Base-by-base conservation (phyloP, 2,113 vertebrate genomes). In the Cryptomyrus ogoouensis region DNA sequence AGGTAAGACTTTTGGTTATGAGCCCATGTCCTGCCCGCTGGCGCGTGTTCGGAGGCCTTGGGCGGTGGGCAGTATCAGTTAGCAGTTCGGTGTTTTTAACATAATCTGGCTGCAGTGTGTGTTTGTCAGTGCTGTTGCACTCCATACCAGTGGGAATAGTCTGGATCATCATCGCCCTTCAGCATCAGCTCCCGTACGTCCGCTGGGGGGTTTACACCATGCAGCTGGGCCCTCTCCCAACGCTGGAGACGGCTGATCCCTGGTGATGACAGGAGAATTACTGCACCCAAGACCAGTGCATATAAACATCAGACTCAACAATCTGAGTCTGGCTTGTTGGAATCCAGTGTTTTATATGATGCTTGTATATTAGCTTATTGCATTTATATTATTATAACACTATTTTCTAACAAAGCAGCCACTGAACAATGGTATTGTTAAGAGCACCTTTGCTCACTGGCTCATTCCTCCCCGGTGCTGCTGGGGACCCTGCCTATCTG, bases 221-320 rank as follows among this genome's bases (percentile, higher is more conserved):
- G 94, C 21, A 94, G 91, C 80, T 96, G 80, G 6, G 97, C 97
- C 90, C 97, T 94, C 90, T 97, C 95, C 97, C 97, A 98, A 74
- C 97, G 95, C 93, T 98, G 95, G 92, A 97, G 90, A 42, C 97
- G 94, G 84, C 95, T 97, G 93, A 98, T 97, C 12, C 97, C 97
- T 98, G 92, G 31, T 24, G 58, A n/a, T 2, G 56, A 52, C 80
- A 66, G 8, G 27, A 50, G 39, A 12, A 44, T 56, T 27, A 52
- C 86, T 87, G 52, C 19, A 85, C 47, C 31, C 27, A 74, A 74
- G 66, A 74, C 66, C 10, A 31, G 27, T 0, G n/a, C 27, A 31
- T 74, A 74, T 9, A 74, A 74, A 74, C 66, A 74, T 15, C 66
- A 74, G 9, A 74, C 66, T 35, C n/a, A 10, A 74, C 2, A 27